Conservation (phyloP, 1,140 invertebrate genomes). For the Chrysoperla carnea region DNA sequence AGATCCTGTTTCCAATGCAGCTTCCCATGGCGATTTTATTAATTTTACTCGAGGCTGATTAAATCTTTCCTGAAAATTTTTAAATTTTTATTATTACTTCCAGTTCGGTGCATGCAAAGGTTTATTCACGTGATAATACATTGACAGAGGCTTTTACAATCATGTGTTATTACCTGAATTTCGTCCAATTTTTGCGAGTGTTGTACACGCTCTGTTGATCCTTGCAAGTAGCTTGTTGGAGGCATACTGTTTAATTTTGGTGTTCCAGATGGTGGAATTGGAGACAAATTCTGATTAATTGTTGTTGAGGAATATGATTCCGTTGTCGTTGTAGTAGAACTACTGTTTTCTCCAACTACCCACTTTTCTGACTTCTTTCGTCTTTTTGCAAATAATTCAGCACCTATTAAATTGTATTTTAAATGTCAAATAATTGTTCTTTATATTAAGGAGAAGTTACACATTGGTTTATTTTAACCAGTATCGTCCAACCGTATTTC, state of each 20-base stretch:
- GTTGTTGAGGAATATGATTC: conserved; percentile 21
- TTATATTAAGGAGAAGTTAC: too few species aligned
- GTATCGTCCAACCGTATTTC: too few species aligned
- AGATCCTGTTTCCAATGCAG: conserved; percentile 47
- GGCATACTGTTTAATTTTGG: conserved; percentile 18
- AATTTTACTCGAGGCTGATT: conserved; percentile 36
- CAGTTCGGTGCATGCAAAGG: too few species aligned
- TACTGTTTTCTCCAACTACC: conserved; percentile 56
- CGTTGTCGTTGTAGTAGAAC: conserved; percentile 10
- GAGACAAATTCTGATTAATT: conserved; percentile 18
- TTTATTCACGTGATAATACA: too few species aligned
- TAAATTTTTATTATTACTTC: conserved; percentile 3
- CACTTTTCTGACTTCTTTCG: conserved; percentile 73
- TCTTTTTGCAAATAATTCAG: conserved; percentile 72
- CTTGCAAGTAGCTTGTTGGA: conserved; percentile 23
- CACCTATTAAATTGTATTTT: conserved; percentile 30
- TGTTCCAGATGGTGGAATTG: conserved; percentile 16
- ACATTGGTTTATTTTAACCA: too few species aligned
- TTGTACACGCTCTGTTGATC: conserved; percentile 23
- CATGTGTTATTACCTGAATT: conserved; percentile 32
- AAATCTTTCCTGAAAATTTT: conserved; percentile 30
- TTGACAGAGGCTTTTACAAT: too few species aligned
- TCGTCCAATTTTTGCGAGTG: conserved; percentile 31
- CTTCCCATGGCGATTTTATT: conserved; percentile 54
- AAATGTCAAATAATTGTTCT: background rate